Conservation (phyloP, 2,888 invertebrate species). For the Macaria liturata region DNA sequence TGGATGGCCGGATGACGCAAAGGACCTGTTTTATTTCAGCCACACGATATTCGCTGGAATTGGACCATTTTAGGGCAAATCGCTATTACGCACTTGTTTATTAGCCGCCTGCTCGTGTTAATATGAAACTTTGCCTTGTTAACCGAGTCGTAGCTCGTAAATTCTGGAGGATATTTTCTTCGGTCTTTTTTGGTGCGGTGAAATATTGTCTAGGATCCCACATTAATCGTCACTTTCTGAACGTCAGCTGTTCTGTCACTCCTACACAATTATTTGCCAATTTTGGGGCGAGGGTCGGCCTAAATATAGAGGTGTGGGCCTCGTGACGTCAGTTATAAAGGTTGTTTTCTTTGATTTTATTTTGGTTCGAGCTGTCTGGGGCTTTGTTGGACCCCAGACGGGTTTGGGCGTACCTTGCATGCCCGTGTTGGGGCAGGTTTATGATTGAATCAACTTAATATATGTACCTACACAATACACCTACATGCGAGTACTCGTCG, state of each 20-base stretch:
- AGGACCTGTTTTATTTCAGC: slow-evolving; percentile 41
- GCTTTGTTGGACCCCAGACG: slow-evolving; percentile 18
- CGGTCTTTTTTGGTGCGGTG: not conserved
- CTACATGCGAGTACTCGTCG: too few species aligned
- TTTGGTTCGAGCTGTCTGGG: slow-evolving; percentile 19
- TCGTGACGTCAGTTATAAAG: slow-evolving; percentile 22
- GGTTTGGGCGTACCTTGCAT: slow-evolving; percentile 5
- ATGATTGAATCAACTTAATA: not conserved
- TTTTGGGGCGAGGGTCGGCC: slow-evolving; percentile 8
- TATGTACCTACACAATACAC: too few species aligned
- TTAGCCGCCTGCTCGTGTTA: slow-evolving; percentile 1
- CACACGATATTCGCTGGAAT: slow-evolving; percentile 28
- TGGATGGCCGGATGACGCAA: slow-evolving; percentile 55
- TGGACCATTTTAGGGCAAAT: slow-evolving; percentile 17
- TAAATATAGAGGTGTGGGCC: slow-evolving; percentile 14
- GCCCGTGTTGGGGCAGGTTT: slow-evolving; percentile 11
- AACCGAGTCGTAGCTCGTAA: too few species aligned
- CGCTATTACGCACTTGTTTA: slow-evolving; percentile 9
- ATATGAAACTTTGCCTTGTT: slow-evolving; percentile 3
- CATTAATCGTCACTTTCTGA: slow-evolving; percentile 6
- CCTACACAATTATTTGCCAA: slow-evolving; percentile 11
- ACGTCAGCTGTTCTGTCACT: slow-evolving; percentile 7
- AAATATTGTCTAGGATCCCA: slow-evolving; percentile 5
- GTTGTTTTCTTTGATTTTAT: slow-evolving; percentile 15
- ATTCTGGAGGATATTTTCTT: not conserved